Percentiles rank a stretch among this genome's conserved stretches.
Conservation (phyloP, 2,888 invertebrate genomes). For the Rotaria socialis region DNA sequence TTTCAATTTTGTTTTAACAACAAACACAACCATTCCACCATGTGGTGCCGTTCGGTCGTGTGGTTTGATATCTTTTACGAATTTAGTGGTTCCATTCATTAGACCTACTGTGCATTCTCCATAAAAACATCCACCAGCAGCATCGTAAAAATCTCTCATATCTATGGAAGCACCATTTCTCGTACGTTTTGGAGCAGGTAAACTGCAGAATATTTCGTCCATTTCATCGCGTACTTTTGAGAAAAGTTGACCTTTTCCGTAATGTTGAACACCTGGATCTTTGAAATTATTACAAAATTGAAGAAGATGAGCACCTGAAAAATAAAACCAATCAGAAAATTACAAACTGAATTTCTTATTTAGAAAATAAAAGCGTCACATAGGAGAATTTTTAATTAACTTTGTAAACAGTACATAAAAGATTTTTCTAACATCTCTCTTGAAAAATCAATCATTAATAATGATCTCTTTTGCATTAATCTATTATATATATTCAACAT, state of each 20-base stretch:
- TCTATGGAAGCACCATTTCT: not conserved
- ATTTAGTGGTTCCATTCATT: not conserved
- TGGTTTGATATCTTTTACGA: not conserved
- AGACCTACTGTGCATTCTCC: not conserved
- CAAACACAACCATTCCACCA: not conserved
- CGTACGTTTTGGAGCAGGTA: not conserved
- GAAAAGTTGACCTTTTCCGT: not conserved
- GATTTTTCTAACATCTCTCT: too few relatives aligned
- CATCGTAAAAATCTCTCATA: not conserved
- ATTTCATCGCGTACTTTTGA: not conserved
- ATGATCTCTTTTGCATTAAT: too few relatives aligned
- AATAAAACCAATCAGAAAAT: not conserved
- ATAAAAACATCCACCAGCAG: not conserved
- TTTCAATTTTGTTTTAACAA: not conserved
- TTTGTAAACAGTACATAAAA: too few relatives aligned
- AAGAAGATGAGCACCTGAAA: slow-evolving; percentile 11
- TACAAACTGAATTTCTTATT: too few relatives aligned
- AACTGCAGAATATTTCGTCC: not conserved
- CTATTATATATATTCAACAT: too few relatives aligned
- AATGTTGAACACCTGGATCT: slow-evolving; percentile 35
- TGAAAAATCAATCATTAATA: too few relatives aligned
- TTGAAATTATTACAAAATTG: slow-evolving; percentile 31
- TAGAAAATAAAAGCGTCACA: too few relatives aligned
- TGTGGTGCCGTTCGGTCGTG: not conserved
- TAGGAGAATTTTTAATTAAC: too few relatives aligned